Conservation (phyloP, 2,888 invertebrate genomes). For the Argyresthia goedartella region DNA sequence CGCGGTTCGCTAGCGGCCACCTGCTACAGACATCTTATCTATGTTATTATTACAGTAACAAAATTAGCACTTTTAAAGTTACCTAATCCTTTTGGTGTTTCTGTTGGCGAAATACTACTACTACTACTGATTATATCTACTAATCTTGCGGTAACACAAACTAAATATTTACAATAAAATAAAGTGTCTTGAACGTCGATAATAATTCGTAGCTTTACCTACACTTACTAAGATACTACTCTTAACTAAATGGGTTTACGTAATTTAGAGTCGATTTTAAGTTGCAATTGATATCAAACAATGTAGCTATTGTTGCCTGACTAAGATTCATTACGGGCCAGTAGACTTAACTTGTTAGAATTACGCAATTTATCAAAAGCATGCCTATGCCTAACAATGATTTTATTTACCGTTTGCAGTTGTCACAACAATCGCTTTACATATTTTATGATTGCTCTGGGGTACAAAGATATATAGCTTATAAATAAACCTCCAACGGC, state of each 20-base stretch:
- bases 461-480: too few relatives aligned
- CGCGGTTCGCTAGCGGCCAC: too few relatives aligned
- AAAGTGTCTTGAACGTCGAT: constrained; percentile 4
- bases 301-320: constrained; percentile 54
- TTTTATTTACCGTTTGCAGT: constrained; percentile 26
- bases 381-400: constrained; percentile 38
- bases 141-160: background rate
- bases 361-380: constrained; percentile 50
- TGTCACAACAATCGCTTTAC: constrained; percentile 1
- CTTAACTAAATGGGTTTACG: constrained; percentile 55
- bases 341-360: constrained; percentile 51
- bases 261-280: constrained; percentile 58
- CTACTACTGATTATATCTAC: background rate
- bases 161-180: constrained; percentile 2
- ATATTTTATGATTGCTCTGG: background rate
- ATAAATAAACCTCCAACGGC: too few relatives aligned
- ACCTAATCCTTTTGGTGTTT: constrained; percentile 1
- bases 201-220: constrained; percentile 59
- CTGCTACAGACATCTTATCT: constrained; percentile 5
- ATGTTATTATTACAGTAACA: constrained; percentile 4
- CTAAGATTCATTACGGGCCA: constrained; percentile 54
- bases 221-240: constrained; percentile 45
- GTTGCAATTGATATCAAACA: constrained; percentile 55
- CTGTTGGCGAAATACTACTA: background rate
- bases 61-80: constrained; percentile 1